Percentiles rank a stretch among this genome's conserved stretches.
Conservation (phyloP, 2,113 vertebrate species). For the Lycaon pictus region DNA sequence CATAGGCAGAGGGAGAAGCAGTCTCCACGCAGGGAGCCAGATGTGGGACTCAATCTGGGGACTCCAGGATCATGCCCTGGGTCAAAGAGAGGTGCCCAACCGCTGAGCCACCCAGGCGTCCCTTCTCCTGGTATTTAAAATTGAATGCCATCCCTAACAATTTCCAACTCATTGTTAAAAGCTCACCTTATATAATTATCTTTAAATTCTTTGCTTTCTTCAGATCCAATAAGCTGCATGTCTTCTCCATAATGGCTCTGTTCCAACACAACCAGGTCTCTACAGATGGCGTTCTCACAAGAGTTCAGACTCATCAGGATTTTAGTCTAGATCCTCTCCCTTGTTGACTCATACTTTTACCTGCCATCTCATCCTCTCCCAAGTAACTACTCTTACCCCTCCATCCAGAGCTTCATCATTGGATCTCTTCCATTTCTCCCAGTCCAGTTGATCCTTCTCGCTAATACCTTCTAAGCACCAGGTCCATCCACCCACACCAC, state of each 20-base stretch:
- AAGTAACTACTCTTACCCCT: not conserved
- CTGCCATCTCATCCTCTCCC: not conserved
- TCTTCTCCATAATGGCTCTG: not conserved
- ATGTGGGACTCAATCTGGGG: too few species aligned
- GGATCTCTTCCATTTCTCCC: not conserved
- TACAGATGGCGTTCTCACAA: not conserved
- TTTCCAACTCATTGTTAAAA: not conserved
- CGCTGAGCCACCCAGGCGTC: too few species aligned
- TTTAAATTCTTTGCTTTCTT: not conserved
- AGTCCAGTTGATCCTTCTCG: not conserved
- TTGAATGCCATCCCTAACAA: not conserved
- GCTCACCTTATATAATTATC: not conserved
- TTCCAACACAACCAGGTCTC: not conserved
- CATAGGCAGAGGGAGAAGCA: too few species aligned
- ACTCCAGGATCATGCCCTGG: too few species aligned
- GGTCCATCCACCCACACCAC: not conserved
- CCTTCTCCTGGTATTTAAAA: constrained; percentile 5
- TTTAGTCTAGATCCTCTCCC: not conserved
- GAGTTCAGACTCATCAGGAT: not conserved
- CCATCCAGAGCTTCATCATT: not conserved
- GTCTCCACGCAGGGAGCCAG: too few species aligned
- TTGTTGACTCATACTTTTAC: not conserved
- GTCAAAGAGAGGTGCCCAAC: too few species aligned
- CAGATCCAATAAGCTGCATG: not conserved
- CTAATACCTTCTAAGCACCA: not conserved